Evolutionary conservation across 2,888 invertebrate genomes (phyloP).

Genomic region (Ligdia adustata): DNA sequence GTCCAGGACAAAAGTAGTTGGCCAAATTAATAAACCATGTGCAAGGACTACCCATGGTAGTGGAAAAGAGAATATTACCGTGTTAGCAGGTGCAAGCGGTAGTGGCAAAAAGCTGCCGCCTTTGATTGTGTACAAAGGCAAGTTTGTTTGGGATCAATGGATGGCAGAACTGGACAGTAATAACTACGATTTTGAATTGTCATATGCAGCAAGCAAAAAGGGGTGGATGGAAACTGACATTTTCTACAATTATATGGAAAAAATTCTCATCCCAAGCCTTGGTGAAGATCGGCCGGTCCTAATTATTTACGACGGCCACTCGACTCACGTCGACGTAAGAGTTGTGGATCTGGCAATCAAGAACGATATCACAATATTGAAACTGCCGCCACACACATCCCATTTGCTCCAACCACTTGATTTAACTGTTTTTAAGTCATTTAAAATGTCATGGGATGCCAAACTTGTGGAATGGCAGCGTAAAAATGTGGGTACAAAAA

Average conservation of each 20-base stretch:
- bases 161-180: not conserved
- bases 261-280: too few species aligned
- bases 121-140: slow-evolving; percentile 33
- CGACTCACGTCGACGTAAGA: slow-evolving; percentile 30
- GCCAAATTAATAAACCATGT: not conserved
- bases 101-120: slow-evolving; percentile 28
- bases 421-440: slow-evolving; percentile 28
- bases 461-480: slow-evolving; percentile 2
- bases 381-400: slow-evolving; percentile 31
- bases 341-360: slow-evolving; percentile 23
- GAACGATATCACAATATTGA: slow-evolving; percentile 29
- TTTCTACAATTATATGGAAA: too few species aligned
- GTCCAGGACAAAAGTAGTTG: not conserved
- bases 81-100: slow-evolving; percentile 30
- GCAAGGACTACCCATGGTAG: slow-evolving; percentile 8
- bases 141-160: slow-evolving; percentile 34
- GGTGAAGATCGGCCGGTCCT: slow-evolving; percentile 45
- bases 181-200: not conserved
- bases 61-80: slow-evolving; percentile 33
- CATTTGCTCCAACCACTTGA: slow-evolving; percentile 32
- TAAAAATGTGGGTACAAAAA: not conserved
- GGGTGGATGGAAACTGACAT: not conserved
- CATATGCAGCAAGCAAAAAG: not conserved
- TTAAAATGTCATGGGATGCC: slow-evolving; percentile 23
- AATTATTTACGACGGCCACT: slow-evolving; percentile 50